Conservation (phyloP, 2,888 invertebrate species). For the Girardia tigrina region DNA sequence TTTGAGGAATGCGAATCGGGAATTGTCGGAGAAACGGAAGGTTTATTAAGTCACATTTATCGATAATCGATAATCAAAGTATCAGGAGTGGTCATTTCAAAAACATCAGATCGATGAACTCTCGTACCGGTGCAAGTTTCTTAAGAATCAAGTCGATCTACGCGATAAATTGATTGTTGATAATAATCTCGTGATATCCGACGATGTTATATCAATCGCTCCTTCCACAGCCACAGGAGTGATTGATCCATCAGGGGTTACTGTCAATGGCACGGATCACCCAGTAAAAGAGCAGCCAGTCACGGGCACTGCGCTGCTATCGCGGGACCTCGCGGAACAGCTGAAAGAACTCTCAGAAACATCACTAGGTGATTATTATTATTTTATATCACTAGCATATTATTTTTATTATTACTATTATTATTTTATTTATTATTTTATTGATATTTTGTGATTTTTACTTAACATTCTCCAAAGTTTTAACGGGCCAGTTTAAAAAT, state of each 20-base stretch:
- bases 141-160: background rate
- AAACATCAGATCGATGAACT: background rate
- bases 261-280: background rate
- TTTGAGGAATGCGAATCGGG: background rate
- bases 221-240: background rate
- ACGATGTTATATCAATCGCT: background rate
- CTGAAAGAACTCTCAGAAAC: background rate
- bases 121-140: background rate
- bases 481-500: no score
- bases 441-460: no score
- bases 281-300: background rate
- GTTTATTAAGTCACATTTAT: no score
- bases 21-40: constrained; percentile 4
- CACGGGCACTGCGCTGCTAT: background rate
- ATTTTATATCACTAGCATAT: background rate
- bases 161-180: background rate
- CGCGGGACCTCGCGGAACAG: background rate
- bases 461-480: no score
- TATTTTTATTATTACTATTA: background rate
- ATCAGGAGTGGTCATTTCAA: background rate
- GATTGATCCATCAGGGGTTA: background rate
- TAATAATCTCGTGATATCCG: background rate
- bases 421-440: background rate
- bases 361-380: background rate
- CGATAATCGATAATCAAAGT: no score